These are phyloP conservation scores for Dendropsophus ebraccatus DNA, from an alignment of 2,113 vertebrate genomes.

Conservation along the genomic window DNA sequence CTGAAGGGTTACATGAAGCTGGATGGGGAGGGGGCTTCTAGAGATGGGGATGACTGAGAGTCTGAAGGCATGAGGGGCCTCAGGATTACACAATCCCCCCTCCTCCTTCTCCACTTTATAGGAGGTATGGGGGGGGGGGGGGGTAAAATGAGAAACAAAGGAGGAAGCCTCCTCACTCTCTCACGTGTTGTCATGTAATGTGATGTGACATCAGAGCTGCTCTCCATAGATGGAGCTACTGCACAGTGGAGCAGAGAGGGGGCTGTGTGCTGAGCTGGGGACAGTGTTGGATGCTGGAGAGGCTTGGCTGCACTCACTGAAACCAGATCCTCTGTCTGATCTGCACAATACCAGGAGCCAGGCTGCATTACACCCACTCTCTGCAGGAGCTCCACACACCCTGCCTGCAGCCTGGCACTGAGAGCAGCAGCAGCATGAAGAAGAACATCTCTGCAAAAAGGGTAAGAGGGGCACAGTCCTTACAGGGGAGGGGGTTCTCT, in stretches of 20 bases:
- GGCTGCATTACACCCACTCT: conserved; percentile 54
- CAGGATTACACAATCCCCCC: conserved; percentile 46
- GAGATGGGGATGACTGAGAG: conserved; percentile 18
- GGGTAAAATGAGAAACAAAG: conserved; percentile 69
- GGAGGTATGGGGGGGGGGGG: background rate
- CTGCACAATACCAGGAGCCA: conserved; percentile 57
- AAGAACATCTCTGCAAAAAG: conserved; percentile 81
- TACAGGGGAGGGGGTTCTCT: too few species aligned
- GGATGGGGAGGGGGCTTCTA: background rate
- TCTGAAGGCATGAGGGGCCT: conserved; percentile 26
- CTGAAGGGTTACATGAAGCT: background rate
- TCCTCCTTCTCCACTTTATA: conserved; percentile 11
- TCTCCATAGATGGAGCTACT: conserved; percentile 75
- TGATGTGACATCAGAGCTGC: conserved; percentile 70
- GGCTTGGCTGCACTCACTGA: conserved; percentile 62
- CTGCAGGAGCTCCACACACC: background rate
- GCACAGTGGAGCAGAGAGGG: conserved; percentile 63
- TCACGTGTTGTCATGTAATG: conserved; percentile 67
- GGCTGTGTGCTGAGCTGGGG: conserved; percentile 61
- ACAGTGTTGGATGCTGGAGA: conserved; percentile 55
- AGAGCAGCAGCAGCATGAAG: conserved; percentile 80
- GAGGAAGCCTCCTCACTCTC: conserved; percentile 53
- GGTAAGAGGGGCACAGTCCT: conserved; percentile 72
- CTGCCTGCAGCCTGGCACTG: conserved; percentile 10
- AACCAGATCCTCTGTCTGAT: conserved; percentile 58